These are phyloP conservation scores for Poeciliopsis occidentalis DNA, from an alignment of 2,113 vertebrate species.

Conservation along the genomic window DNA sequence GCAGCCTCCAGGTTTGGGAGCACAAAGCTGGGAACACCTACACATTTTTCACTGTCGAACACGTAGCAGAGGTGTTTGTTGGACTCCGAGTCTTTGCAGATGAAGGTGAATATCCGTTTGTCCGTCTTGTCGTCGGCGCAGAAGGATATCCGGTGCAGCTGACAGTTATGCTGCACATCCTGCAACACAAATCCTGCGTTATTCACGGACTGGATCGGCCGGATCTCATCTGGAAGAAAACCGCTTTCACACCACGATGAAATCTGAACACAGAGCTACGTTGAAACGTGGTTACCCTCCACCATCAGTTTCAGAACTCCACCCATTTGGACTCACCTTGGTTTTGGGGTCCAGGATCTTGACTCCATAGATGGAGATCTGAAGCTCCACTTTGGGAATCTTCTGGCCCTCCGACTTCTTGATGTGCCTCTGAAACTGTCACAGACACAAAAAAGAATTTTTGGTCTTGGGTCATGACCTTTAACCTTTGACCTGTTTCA, in stretches of 20 bases:
- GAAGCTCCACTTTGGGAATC: conserved; percentile 94
- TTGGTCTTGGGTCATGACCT: not conserved
- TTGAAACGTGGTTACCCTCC: too few species aligned
- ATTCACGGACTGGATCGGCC: not conserved
- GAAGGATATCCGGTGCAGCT: conserved; percentile 97
- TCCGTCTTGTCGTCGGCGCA: conserved; percentile 99
- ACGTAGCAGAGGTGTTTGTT: conserved; percentile 98
- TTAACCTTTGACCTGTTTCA: not conserved
- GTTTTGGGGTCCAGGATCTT: conserved; percentile 96
- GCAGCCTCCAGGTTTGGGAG: too few species aligned
- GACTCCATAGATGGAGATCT: conserved; percentile 98
- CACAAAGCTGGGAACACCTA: conserved; percentile 74
- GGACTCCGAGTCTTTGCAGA: conserved; percentile 98
- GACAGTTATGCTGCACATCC: conserved; percentile 97
- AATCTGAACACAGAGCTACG: too few species aligned
- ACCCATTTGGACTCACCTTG: conserved; percentile 83
- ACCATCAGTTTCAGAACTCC: not conserved
- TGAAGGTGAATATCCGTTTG: conserved; percentile 99
- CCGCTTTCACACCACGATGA: too few species aligned
- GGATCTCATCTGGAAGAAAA: too few species aligned
- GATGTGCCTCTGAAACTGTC: conserved; percentile 96
- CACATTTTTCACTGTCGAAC: conserved; percentile 99
- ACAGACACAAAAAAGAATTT: not conserved
- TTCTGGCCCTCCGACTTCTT: conserved; percentile 99
- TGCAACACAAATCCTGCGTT: conserved; percentile 68